phyloP scores from a whole-genome alignment of 2,888 invertebrate genomes.

The Epsilonema sp. region DNA sequence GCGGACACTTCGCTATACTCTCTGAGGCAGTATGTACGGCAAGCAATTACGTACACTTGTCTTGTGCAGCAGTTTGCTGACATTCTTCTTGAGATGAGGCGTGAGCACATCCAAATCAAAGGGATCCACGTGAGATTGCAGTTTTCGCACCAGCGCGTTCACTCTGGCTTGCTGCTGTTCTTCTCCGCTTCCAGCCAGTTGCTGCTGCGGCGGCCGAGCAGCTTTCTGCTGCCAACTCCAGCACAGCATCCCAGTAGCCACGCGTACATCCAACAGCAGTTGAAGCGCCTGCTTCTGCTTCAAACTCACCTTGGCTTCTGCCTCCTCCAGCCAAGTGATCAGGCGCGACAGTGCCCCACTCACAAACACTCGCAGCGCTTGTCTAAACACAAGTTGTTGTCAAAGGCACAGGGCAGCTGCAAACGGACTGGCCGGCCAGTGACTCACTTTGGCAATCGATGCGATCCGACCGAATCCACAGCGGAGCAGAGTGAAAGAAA shows the following conservation, averaged over 20 bases:
- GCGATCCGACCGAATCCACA: slow-evolving; percentile 30
- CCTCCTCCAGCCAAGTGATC: slow-evolving; percentile 29
- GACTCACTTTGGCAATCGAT: slow-evolving; percentile 29
- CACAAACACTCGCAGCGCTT: too few species aligned
- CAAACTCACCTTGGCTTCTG: slow-evolving; percentile 36
- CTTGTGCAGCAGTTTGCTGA: slow-evolving; percentile 10
- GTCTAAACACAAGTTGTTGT: too few species aligned
- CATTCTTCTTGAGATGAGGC: slow-evolving; percentile 40
- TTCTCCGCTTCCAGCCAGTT: slow-evolving; percentile 46
- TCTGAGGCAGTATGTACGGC: too few species aligned
- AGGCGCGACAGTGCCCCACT: background rate
- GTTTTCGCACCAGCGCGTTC: too few species aligned
- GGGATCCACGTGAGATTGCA: slow-evolving; percentile 62
- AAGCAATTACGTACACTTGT: slow-evolving; percentile 48
- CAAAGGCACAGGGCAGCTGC: too few species aligned
- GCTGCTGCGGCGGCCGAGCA: background rate
- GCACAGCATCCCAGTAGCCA: slow-evolving; percentile 22
- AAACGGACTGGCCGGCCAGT: too few species aligned
- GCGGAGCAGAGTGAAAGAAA: slow-evolving; percentile 42
- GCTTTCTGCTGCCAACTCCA: background rate
- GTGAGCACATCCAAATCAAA: slow-evolving; percentile 79
- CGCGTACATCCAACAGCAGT: slow-evolving; percentile 61
- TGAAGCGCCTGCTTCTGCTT: slow-evolving; percentile 55
- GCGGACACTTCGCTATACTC: too few species aligned
- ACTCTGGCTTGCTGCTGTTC: too few species aligned